These are phyloP conservation scores for Melinopterus prodromus DNA, from an alignment of 2,888 invertebrate species.

Conservation along the genomic window DNA sequence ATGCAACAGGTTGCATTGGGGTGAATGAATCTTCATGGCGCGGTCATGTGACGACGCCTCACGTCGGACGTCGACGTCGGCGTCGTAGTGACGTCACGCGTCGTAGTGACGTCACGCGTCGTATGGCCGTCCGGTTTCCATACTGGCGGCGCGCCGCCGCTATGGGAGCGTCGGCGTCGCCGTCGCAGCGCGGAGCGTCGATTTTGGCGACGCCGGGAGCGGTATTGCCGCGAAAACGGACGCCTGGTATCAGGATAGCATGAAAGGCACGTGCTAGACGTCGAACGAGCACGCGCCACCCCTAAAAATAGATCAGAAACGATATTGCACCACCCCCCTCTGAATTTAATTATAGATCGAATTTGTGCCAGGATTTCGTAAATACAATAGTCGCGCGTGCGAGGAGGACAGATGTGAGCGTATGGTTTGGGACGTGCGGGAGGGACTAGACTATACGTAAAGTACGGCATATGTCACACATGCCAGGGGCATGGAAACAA, in stretches of 20 bases:
- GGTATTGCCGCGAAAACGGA: constrained; percentile 53
- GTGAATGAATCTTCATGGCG: background rate
- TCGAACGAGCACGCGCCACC: constrained; percentile 49
- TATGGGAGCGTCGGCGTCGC: constrained; percentile 24
- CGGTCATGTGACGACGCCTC: constrained; percentile 32
- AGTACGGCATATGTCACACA: constrained; percentile 6
- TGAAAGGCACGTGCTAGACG: constrained; percentile 29
- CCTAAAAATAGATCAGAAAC: constrained; percentile 55
- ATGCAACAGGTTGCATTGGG: background rate
- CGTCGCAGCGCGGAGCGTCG: constrained; percentile 57
- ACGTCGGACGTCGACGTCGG: constrained; percentile 28
- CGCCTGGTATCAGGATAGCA: constrained; percentile 53
- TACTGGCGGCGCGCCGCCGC: background rate
- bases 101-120: constrained; percentile 42
- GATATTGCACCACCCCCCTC: constrained; percentile 44
- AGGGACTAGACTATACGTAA: background rate
- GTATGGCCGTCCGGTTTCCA: constrained; percentile 7
- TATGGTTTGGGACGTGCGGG: constrained; percentile 41
- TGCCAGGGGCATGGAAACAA: constrained; percentile 9
- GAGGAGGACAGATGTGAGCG: constrained; percentile 40
- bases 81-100: constrained; percentile 56
- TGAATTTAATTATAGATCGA: constrained; percentile 47
- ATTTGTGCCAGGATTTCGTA: constrained; percentile 27
- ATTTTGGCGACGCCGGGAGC: constrained; percentile 51
- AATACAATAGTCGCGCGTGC: constrained; percentile 55